Evolutionary conservation across 2,888 invertebrate genomes (phyloP), one percentile per base, ranked within the genome.

Genomic region (Autographa pulchrina): DNA sequence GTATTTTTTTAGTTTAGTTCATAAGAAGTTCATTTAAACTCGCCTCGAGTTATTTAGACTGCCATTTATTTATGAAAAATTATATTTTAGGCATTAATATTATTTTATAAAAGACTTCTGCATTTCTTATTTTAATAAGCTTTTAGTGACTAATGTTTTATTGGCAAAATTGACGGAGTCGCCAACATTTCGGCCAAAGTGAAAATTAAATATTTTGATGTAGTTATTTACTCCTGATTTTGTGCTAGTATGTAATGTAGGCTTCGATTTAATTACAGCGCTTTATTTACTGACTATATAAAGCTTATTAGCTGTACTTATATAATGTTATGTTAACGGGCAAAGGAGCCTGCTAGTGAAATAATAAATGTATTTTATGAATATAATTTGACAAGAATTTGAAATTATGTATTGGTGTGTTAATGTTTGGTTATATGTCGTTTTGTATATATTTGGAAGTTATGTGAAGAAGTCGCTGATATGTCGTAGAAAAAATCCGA

Each of bases 271-370:
- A 75, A 82, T 85, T 87, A 72, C 85, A 89, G 85, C 89, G 87
- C 80, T 84, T 88, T 86, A 83, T 83, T 78, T 82, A 84, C 62
- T 68, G 75, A 89, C 81, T 88, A 89, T 85, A 86, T 88, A 43
- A 77, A 70, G 72, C 81, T 83, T 72, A 62, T 75, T 80, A 77
- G 75, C 73, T 83, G 67, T 77, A 68, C 67, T 77, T 82, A 85
- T 66, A 70, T 68, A 77, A 70, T 72, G 54, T 58, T 65, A 43
- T 64, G 48, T 72, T 72, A 31, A 35, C 16, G 38, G 52, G 18
- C 48, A 25, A n/a, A 69, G 13, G 9, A 58, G 43, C 14, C 14
- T 64, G 62, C 9, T 66, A 66, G 63, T 66, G 35, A 72, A 73
- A 61, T 43, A 65, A 63, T 43, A n/a, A 62, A 62, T 63, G 18